Base-by-base conservation (phyloP, 1,140 invertebrate species). In the Drosophila auraria region DNA sequence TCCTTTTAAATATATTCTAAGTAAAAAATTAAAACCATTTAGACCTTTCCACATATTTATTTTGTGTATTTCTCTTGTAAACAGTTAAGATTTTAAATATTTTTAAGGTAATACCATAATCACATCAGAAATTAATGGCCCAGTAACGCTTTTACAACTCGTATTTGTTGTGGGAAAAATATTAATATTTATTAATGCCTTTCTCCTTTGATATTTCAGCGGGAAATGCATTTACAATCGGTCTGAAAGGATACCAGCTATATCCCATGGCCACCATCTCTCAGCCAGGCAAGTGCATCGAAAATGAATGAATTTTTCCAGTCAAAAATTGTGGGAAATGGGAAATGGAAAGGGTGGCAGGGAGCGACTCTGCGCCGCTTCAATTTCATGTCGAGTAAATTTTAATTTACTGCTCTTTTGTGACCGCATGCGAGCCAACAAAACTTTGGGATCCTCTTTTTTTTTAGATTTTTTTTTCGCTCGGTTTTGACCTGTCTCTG, bases 351-450 rank as follows among this genome's bases (percentile, higher is more conserved):
- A 57, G 47, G 38, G 17, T 73, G 47, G 62, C 59, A 54, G 45
- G 57, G 38, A 25, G 33, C 58, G 63, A 45, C 20, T 36, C 42
- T 38, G 42, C 38, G 57, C 51, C 77, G 80, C 81, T 87, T 89
- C 81, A 87, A 90, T 90, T 90, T 84, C 81, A 84, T 87, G 86
- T 89, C 74, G 86, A 79, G 81, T 84, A 89, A 89, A 87, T 90
- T 87, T 87, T 84, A 87, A 87, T 87, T 87, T 87, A 87, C 84
- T 90, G 86, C 84, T 80, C 84, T 87, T 87, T 79, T 87, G 84
- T 87, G 84, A 89, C 84, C 84, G 81, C 84, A 87, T 89, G 81
- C 58, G 59, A 89, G 72, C 65, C 77, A 77, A 89, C 64, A 69
- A 89, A 72, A 79, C 54, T 70, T 87, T 89, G 76, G 66, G 40